Evolutionary conservation across 2,797 vertebrate genomes (phyloP), one percentile per base, ranked within the genome.

Genomic region (Monodelphis domestica): DNA sequence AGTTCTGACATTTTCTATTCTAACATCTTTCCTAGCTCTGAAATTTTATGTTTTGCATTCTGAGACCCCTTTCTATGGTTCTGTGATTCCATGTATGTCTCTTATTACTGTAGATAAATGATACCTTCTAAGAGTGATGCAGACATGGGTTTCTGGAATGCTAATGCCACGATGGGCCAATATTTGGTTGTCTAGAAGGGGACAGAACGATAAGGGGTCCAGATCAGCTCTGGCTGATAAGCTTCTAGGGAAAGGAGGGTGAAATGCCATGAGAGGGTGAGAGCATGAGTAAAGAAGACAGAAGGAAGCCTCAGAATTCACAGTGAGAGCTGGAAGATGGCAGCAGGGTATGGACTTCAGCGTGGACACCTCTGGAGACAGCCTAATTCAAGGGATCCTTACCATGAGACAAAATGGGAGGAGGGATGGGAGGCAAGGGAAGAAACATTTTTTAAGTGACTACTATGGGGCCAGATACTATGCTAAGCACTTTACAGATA

Each of bases 11-110:
- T 78, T 78, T 78, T 24, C 45, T 78, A 78, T 45, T 45, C 70
- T 78, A 45, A 45, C 7, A 78, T 78, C 38, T 78, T 45, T 78
- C 70, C 21, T 38, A 78, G 70, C 70, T 78, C 70, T 78, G 21
- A 78, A 45, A 78, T 78, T 45, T 45, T 78, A 78, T 78, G 70
- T 78, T 78, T 78, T 78, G 70, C 38, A 45, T 45, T 78, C 70
- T 78, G 70, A 78, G 70, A 78, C 70, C 70, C 38, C 70, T 78
- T 78, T 78, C 70, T 70, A 78, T 78, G 70, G 70, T 78, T 78
- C 70, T 78, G 38, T 78, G 70, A 78, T 78, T 78, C 70, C 70
- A 78, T 78, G 70, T 78, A 78, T 45, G 26, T 38, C 70, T 78
- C 70, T 78, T 78, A 78, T 78, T 78, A 78, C 70, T 45, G 70